phyloP scores from a whole-genome alignment of 2,888 invertebrate genomes.

The Drosophila mimica region DNA sequence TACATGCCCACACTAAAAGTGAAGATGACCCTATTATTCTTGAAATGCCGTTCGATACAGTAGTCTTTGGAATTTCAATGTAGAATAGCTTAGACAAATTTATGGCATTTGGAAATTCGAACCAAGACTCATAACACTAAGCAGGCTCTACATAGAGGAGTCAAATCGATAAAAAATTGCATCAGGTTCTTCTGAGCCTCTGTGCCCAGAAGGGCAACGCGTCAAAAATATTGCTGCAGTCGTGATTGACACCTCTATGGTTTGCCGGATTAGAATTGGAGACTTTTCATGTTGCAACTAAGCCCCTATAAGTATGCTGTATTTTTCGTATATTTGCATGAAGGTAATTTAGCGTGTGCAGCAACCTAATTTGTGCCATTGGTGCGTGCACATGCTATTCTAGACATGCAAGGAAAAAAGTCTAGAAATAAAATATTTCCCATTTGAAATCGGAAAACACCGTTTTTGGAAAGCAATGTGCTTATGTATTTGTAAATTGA shows the following conservation, averaged over 20 bases:
- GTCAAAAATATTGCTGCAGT: too few relatives aligned
- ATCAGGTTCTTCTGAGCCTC: too few relatives aligned
- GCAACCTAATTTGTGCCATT: neutral
- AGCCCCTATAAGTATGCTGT: neutral
- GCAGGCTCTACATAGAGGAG: too few relatives aligned
- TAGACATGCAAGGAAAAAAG: neutral
- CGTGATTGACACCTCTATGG: too few relatives aligned
- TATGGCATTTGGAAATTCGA: too few relatives aligned
- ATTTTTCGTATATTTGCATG: neutral
- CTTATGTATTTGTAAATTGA: neutral
- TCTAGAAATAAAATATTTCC: neutral
- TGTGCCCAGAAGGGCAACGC: too few relatives aligned
- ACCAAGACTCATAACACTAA: too few relatives aligned
- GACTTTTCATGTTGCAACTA: fast-evolving
- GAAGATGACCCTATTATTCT: too few relatives aligned
- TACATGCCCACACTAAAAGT: neutral
- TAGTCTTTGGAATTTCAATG: neutral
- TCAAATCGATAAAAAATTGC: too few relatives aligned
- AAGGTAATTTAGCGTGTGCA: neutral
- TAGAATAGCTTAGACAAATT: too few relatives aligned
- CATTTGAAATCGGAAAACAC: neutral
- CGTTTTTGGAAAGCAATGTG: neutral
- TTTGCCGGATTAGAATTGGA: neutral
- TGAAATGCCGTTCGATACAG: neutral
- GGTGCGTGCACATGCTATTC: neutral